Conservation (phyloP, 2,113 vertebrate species). For the Percina caprodes region DNA sequence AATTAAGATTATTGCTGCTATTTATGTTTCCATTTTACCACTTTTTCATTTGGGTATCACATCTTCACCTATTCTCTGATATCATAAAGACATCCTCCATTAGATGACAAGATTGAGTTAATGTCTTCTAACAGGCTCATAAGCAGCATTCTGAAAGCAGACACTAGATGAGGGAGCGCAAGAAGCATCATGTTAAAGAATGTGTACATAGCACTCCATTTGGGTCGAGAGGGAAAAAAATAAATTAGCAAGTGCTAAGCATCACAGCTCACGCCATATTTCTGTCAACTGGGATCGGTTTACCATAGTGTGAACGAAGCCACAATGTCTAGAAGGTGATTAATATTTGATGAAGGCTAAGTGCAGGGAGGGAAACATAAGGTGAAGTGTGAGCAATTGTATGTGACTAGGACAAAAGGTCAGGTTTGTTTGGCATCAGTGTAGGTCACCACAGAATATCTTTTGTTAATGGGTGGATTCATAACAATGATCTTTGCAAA, state of each 20-base stretch:
- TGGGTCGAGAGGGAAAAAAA: slow-evolving; percentile 34
- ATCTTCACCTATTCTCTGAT: slow-evolving; percentile 8
- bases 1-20: neutral
- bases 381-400: slow-evolving; percentile 61
- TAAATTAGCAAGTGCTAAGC: slow-evolving; percentile 56
- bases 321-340: slow-evolving; percentile 55
- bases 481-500: neutral
- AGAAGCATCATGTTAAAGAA: slow-evolving; percentile 61
- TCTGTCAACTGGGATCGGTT: slow-evolving; percentile 59
- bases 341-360: slow-evolving; percentile 77
- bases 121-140: slow-evolving; percentile 53
- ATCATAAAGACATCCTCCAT: slow-evolving; percentile 33
- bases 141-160: slow-evolving; percentile 43
- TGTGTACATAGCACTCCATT: slow-evolving; percentile 55
- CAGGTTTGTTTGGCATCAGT: slow-evolving; percentile 65
- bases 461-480: slow-evolving; percentile 17
- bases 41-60: neutral
- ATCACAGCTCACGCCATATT: slow-evolving; percentile 43
- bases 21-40: neutral
- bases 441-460: slow-evolving; percentile 33
- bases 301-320: slow-evolving; percentile 59
- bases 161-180: slow-evolving; percentile 23
- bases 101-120: slow-evolving; percentile 48
- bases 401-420: slow-evolving; percentile 69
- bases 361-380: slow-evolving; percentile 59